These are phyloP conservation scores for Amiota mariae DNA, from an alignment of 2,888 invertebrate genomes.

Conservation along the genomic window DNA sequence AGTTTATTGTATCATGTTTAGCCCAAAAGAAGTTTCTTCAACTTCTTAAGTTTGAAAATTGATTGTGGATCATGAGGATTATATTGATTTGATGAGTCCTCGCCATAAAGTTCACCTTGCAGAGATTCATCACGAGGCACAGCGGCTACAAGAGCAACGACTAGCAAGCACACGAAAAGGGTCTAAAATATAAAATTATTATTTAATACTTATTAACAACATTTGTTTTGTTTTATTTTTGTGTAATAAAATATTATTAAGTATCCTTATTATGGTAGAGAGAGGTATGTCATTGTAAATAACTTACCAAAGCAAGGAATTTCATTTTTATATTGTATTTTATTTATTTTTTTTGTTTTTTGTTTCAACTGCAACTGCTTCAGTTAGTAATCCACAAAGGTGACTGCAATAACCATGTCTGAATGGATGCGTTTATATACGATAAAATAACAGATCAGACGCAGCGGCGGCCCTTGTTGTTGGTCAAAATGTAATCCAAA, in stretches of 20 bases:
- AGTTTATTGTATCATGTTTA: slow-evolving; percentile 42
- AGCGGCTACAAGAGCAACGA: slow-evolving; percentile 64
- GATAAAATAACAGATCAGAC: no score
- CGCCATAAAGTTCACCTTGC: slow-evolving; percentile 62
- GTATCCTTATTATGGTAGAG: no score
- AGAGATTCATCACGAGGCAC: slow-evolving; percentile 68
- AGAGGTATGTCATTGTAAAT: no score
- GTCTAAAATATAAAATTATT: slow-evolving; percentile 51
- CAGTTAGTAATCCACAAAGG: slow-evolving; percentile 55
- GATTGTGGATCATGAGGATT: slow-evolving; percentile 69
- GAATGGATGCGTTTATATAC: slow-evolving; percentile 59
- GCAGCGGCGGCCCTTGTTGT: no score
- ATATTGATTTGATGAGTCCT: slow-evolving; percentile 61
- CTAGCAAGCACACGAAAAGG: slow-evolving; percentile 64
- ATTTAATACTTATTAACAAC: not conserved
- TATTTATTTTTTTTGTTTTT: not conserved
- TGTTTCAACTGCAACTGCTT: slow-evolving; percentile 32
- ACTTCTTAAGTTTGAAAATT: slow-evolving; percentile 71
- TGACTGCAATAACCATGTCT: slow-evolving; percentile 53
- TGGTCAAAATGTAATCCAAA: slow-evolving; percentile 29
- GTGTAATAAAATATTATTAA: not conserved
- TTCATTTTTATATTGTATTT: slow-evolving; percentile 56
- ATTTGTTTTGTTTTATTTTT: no score
- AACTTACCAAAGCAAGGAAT: slow-evolving; percentile 62
- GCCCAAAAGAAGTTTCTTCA: slow-evolving; percentile 71